Evolutionary conservation across 37 sponge, comb jelly and placozoan genomes (phyloP).

Genomic region (Eunapius fragilis): DNA sequence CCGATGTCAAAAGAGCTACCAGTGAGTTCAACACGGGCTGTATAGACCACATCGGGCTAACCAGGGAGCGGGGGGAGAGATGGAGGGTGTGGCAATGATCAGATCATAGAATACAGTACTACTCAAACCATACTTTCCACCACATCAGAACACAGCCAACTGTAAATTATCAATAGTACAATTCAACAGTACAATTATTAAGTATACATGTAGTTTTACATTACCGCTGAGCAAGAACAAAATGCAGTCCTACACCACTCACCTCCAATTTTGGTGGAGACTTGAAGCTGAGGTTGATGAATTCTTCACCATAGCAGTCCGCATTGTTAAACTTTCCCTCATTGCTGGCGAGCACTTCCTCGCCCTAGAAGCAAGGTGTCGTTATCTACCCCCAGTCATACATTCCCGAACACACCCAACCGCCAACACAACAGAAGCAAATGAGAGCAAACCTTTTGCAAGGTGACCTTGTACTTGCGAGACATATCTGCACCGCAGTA

Average conservation of each 20-base stretch:
- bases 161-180: too few species aligned
- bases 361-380: not conserved
- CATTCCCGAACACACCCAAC: not conserved
- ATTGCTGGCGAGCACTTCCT: not conserved
- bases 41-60: slow-evolving; percentile 70
- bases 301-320: slow-evolving; percentile 38
- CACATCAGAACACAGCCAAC: too few species aligned
- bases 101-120: too few species aligned
- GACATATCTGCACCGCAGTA: slow-evolving; percentile 40
- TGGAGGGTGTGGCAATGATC: not conserved
- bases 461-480: slow-evolving; percentile 47
- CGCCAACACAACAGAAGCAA: not conserved
- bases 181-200: too few species aligned
- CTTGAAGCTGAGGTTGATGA: slow-evolving; percentile 44
- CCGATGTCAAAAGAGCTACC: slow-evolving; percentile 56
- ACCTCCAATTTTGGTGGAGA: slow-evolving; percentile 50
- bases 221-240: not conserved
- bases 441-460: slow-evolving; percentile 17
- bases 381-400: not conserved
- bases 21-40: slow-evolving; percentile 35
- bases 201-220: too few species aligned
- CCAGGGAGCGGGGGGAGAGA: not conserved
- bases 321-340: slow-evolving; percentile 26
- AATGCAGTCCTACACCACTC: not conserved
- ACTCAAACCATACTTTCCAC: too few species aligned